Evolutionary conservation across 2,888 invertebrate genomes (phyloP), one percentile per base, ranked within the genome.

Genomic region (Griposia aprilina): DNA sequence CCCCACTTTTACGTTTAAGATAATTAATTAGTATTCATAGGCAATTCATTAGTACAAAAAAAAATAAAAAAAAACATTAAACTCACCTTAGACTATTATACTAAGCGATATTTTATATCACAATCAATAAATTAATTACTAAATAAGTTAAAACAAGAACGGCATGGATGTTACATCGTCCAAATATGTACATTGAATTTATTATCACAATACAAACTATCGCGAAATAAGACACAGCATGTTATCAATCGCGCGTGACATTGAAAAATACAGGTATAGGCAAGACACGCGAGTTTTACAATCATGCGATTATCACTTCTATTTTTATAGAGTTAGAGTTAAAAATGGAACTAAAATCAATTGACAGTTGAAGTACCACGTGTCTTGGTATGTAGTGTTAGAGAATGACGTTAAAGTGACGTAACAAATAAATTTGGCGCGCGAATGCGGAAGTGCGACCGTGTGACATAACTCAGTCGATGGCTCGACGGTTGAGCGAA

Each of bases 371-470:
- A 65, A 60, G 74, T 67, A 86, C 74, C 86, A 86, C 79, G 86
- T 86, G 72, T 82, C 7, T 82, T 26, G 30, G 0, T 71, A 71
- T 45, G 60, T 79, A 41, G 52, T 50, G n/a, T 36, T 41, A 45
- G 2, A 26, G n/a, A 69, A 74, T 84, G 86, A 86, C 89, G 86
- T 74, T 13, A 26, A 1, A 1, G 23, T 86, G 86, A 89, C 84
- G 88, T 84, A 68, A 73, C 6, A 17, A 69, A 60, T 57, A 66
- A 57, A 82, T 85, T 84, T 87, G 82, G 86, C 89, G 84, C 80
- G 83, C 78, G 71, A 81, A 82, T 69, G n/a, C 82, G 84, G 83
- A 85, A 80, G 69, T 78, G 1, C 1, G 36, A 3, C 59, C 4
- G 13, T 20, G 60, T 82, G 66, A 79, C 62, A 75, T 80, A 84